Conservation (phyloP, 2,113 vertebrate species). For the Myotis brandtii region DNA sequence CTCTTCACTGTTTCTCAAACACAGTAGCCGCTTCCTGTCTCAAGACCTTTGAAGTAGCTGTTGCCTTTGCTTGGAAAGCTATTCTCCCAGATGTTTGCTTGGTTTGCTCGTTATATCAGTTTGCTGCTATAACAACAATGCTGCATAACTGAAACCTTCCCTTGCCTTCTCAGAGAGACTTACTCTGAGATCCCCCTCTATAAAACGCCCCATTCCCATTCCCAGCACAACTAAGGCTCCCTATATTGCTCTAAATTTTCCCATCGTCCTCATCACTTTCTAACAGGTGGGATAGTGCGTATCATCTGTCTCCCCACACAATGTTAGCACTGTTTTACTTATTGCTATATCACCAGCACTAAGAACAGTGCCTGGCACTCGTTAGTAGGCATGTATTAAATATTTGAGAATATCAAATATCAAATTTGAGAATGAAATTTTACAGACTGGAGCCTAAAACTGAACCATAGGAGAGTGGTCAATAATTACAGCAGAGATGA, state of each 20-base stretch:
- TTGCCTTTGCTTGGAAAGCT: constrained; percentile 45
- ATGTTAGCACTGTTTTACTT: neutral
- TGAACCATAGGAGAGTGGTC: neutral
- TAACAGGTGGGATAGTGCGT: neutral
- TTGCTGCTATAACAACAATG: neutral
- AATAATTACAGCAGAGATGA: neutral
- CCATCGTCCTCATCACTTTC: neutral
- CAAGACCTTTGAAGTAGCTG: neutral
- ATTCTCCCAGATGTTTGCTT: neutral
- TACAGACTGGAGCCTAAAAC: neutral
- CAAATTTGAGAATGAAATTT: neutral
- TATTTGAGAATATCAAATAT: neutral
- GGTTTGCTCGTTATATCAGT: neutral
- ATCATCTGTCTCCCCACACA: neutral
- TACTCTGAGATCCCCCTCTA: neutral
- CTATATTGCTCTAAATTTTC: neutral
- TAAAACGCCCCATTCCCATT: neutral
- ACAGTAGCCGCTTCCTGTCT: neutral
- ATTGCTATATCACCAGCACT: neutral
- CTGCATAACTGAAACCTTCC: neutral
- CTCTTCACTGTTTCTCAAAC: constrained; percentile 26
- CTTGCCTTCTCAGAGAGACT: neutral
- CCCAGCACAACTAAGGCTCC: neutral
- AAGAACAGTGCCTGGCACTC: neutral
- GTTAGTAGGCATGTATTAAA: neutral